Evolutionary conservation across 2,888 invertebrate species (phyloP).

Genomic region (Alentia gelatinosa): DNA sequence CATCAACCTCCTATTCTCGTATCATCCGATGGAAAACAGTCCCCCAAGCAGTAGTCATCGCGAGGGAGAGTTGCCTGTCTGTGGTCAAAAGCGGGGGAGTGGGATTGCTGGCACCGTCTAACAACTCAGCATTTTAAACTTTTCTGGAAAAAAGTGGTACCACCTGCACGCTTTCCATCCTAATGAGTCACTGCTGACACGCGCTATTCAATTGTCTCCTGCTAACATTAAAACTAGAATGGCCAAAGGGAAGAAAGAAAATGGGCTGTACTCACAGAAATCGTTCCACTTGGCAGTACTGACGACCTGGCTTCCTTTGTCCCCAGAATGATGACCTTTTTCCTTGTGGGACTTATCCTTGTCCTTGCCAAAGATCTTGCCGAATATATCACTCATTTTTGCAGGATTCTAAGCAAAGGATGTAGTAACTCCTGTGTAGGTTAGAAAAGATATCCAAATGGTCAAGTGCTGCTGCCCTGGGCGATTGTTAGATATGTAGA

Average conservation of each 20-base stretch:
- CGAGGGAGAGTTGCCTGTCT: too few species aligned
- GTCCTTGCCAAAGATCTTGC: slow-evolving; percentile 64
- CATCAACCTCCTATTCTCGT: too few species aligned
- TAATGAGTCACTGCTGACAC: not conserved
- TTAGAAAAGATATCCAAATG: not conserved
- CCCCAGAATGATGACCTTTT: slow-evolving; percentile 56
- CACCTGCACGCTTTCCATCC: not conserved
- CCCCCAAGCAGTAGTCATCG: too few species aligned
- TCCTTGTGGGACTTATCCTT: slow-evolving; percentile 55
- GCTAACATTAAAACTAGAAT: not conserved
- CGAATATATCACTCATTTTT: slow-evolving; percentile 63
- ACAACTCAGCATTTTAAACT: too few species aligned
- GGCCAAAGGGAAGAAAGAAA: too few species aligned
- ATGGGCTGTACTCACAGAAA: slow-evolving; percentile 61
- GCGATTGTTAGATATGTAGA: not conserved
- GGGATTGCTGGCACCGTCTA: too few species aligned
- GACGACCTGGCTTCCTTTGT: slow-evolving; percentile 53
- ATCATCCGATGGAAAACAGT: too few species aligned
- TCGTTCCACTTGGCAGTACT: slow-evolving; percentile 56
- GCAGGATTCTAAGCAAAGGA: slow-evolving; percentile 79
- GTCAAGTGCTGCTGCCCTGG: not conserved
- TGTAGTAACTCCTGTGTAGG: not conserved
- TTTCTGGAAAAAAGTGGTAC: not conserved
- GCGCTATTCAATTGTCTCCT: not conserved
- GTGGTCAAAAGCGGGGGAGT: too few species aligned